Evolutionary conservation across 2,888 invertebrate species (phyloP).

Genomic region (Tuberolachnus salignus): DNA sequence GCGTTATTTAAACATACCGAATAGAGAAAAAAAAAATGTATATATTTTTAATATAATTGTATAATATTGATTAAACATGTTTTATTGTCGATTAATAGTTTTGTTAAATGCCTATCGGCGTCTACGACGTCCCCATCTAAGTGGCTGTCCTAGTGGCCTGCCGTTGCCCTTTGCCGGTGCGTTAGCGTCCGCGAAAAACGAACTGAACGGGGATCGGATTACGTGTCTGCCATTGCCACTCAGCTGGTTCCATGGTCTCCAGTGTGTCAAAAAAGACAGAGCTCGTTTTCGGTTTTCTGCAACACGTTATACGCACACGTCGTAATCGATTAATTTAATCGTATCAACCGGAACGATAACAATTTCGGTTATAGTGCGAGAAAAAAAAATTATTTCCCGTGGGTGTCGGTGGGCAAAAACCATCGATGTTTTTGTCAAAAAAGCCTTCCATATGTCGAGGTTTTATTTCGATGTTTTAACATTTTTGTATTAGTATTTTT

Average conservation of each 20-base stretch:
- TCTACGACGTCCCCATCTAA: slow-evolving; percentile 63
- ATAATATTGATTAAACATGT: slow-evolving; percentile 50
- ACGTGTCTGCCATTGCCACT: slow-evolving; percentile 58
- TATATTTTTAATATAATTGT: slow-evolving; percentile 31
- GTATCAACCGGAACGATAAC: no score
- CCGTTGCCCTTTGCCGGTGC: slow-evolving; percentile 59
- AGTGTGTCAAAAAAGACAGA: slow-evolving; percentile 64
- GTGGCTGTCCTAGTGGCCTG: slow-evolving; percentile 64
- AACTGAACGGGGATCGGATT: slow-evolving; percentile 59
- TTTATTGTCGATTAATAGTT: slow-evolving; percentile 40
- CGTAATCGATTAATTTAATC: neutral
- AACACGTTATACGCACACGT: slow-evolving; percentile 8
- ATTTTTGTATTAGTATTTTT: no score
- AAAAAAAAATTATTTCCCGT: no score
- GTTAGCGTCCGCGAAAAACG: slow-evolving; percentile 57
- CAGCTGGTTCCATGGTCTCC: slow-evolving; percentile 64
- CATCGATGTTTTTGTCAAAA: no score
- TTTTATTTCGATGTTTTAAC: no score
- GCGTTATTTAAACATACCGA: slow-evolving; percentile 19
- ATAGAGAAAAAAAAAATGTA: slow-evolving; percentile 33
- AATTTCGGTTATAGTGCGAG: no score
- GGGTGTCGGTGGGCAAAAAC: no score
- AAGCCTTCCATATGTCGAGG: no score
- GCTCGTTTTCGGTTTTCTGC: slow-evolving; percentile 62
- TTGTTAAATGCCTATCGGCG: slow-evolving; percentile 59